Percentiles rank a stretch among this genome's conserved stretches.
phyloP scores from a whole-genome alignment of 2,113 vertebrate species.

The Psettodes erumei region DNA sequence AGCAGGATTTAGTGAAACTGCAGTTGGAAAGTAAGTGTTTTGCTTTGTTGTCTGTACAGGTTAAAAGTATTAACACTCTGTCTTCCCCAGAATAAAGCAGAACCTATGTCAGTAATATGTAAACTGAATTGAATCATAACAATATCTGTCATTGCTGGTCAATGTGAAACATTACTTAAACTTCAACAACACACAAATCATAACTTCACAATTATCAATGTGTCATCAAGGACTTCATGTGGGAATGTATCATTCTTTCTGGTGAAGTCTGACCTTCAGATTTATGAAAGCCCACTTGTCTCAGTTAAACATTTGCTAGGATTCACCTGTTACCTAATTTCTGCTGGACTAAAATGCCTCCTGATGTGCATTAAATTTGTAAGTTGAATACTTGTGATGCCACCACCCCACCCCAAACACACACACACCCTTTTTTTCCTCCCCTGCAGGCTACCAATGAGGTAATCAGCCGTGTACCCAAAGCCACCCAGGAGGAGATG shows the following conservation, averaged over 20 bases:
- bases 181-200: neutral
- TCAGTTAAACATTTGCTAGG: conserved; percentile 2
- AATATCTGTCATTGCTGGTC: too few species aligned
- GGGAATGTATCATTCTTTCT: neutral
- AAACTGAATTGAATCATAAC: neutral
- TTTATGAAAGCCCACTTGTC: neutral
- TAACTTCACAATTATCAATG: neutral
- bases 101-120: neutral
- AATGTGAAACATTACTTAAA: neutral
- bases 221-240: neutral
- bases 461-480: conserved; percentile 89
- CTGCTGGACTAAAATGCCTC: neutral
- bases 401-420: too few species aligned
- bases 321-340: neutral
- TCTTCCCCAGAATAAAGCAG: neutral
- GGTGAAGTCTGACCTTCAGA: neutral
- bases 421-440: neutral
- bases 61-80: too few species aligned
- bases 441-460: conserved; percentile 91
- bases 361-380: neutral
- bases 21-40: neutral
- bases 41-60: neutral
- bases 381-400: neutral
- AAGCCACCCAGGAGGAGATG: conserved; percentile 95
- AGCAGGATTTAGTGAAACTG: neutral